Evolutionary conservation across 2,888 invertebrate species (phyloP).

Genomic region (Andrena fulva): DNA sequence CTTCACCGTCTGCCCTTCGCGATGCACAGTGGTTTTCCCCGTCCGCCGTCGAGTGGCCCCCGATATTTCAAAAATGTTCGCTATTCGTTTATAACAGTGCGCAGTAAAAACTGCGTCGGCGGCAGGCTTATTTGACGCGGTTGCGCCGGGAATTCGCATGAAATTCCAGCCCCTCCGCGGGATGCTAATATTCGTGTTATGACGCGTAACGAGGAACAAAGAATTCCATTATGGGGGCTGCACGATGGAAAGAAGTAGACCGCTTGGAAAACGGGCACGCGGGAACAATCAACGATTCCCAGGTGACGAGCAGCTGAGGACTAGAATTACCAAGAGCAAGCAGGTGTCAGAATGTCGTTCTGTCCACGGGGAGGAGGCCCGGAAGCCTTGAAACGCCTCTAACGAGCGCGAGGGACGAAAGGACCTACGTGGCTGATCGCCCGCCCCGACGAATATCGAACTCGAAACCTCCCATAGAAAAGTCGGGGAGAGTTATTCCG

Average conservation of each 20-base stretch:
- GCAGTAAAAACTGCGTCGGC: neutral
- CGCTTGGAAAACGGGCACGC: neutral
- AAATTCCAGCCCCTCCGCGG: neutral
- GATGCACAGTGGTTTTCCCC: neutral
- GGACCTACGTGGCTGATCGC: neutral
- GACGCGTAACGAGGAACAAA: constrained; percentile 9
- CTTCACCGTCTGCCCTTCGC: neutral
- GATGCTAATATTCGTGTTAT: neutral
- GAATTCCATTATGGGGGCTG: constrained; percentile 13
- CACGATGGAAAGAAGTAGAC: constrained; percentile 4
- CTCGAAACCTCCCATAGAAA: neutral
- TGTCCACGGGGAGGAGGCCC: neutral
- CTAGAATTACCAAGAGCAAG: constrained; percentile 35
- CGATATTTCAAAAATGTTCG: constrained; percentile 30
- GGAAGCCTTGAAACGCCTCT: neutral
- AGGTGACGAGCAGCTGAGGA: constrained; percentile 43
- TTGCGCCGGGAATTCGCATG: constrained; percentile 26
- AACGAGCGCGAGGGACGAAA: too few relatives aligned
- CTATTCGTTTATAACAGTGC: constrained; percentile 19
- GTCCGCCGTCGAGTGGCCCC: neutral
- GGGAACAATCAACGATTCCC: constrained; percentile 28
- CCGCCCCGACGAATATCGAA: neutral
- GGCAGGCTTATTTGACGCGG: constrained; percentile 25
- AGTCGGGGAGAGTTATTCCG: neutral
- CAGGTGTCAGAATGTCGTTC: constrained; percentile 28